Conservation (phyloP, 2,888 invertebrate genomes). For the Lepeophtheirus nordmannii region DNA sequence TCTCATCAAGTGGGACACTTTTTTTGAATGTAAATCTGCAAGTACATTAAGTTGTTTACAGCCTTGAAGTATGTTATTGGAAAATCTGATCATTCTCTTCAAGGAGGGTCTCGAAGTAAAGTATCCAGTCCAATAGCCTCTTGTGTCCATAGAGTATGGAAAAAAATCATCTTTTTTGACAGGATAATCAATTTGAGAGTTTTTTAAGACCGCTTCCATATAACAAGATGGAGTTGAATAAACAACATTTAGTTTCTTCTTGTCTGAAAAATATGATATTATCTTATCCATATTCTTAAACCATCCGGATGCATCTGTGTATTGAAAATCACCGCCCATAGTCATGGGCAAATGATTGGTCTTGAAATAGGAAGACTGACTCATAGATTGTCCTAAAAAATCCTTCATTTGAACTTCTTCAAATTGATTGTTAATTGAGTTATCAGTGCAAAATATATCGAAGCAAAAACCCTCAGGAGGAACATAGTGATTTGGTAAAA, state of each 20-base stretch:
- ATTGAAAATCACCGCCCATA: constrained; percentile 54
- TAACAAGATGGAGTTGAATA: constrained; percentile 79
- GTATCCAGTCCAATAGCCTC: constrained; percentile 74
- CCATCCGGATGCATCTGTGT: constrained; percentile 51
- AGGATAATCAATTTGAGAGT: constrained; percentile 46
- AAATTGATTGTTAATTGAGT: not conserved
- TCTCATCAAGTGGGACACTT: constrained; percentile 25
- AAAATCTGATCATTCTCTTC: constrained; percentile 50
- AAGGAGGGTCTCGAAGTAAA: constrained; percentile 58
- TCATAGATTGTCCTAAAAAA: constrained; percentile 26
- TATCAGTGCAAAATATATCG: constrained; percentile 31
- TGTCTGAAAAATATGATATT: constrained; percentile 49
- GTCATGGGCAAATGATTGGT: constrained; percentile 62
- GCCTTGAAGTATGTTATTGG: constrained; percentile 31
- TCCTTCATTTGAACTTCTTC: constrained; percentile 6
- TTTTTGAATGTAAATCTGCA: not conserved
- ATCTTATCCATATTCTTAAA: constrained; percentile 74
- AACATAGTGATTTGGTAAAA: constrained; percentile 33
- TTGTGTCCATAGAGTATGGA: constrained; percentile 50
- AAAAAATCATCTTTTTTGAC: constrained; percentile 74
- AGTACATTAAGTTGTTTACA: constrained; percentile 9
- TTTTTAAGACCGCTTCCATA: constrained; percentile 56
- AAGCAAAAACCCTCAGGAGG: constrained; percentile 41
- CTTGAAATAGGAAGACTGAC: constrained; percentile 34
- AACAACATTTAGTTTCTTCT: constrained; percentile 32